Evolutionary conservation across 1,140 invertebrate genomes (phyloP).

Genomic region (Heliconius hewitsoni): DNA sequence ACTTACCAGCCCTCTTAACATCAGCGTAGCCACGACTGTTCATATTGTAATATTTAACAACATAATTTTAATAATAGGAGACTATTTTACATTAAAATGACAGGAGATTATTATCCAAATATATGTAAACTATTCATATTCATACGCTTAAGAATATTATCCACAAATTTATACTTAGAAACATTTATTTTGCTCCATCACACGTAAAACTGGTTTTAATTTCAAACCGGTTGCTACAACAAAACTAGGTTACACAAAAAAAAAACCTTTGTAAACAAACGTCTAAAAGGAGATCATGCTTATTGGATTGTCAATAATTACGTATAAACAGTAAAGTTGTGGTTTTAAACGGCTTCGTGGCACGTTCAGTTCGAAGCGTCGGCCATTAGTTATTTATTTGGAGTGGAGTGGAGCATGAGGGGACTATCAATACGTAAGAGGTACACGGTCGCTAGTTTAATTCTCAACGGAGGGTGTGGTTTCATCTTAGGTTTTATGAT

Average conservation of each 20-base stretch:
- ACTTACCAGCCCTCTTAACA: no score
- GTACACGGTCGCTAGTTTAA: not conserved
- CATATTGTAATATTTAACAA: no score
- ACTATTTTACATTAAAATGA: no score
- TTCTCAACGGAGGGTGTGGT: not conserved
- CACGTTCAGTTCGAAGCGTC: not conserved
- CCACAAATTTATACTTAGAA: no score
- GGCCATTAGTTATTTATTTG: not conserved
- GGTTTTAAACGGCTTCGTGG: not conserved
- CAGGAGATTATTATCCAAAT: no score
- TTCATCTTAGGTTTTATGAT: not conserved
- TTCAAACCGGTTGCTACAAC: not conserved
- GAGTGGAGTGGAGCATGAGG: not conserved
- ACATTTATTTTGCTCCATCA: no score
- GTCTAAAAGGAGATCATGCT: not conserved
- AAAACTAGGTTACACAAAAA: not conserved
- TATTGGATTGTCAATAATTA: conserved; percentile 2
- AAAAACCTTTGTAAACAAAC: not conserved
- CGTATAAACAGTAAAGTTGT: not conserved
- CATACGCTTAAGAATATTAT: no score
- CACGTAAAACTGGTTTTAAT: not conserved
- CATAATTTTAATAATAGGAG: no score
- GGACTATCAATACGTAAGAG: not conserved
- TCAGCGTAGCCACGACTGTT: no score
- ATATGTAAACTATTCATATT: no score